Evolutionary conservation across 2,113 vertebrate genomes (phyloP).

Genomic region (Scartelaos histophorus): DNA sequence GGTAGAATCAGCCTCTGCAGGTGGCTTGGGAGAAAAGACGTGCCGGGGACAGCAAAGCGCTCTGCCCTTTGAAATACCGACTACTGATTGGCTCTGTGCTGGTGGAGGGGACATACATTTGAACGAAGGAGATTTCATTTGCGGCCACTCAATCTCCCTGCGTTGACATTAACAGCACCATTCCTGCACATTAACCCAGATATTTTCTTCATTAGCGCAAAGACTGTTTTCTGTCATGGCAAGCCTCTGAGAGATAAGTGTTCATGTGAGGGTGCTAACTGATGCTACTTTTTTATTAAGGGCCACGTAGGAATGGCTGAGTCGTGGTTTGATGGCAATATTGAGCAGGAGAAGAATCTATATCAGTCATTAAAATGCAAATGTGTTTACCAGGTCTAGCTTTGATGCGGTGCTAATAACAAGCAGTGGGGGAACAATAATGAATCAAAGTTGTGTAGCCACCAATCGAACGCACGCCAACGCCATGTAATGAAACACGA

Average conservation of each 20-base stretch:
- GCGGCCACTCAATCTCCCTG: slow-evolving; percentile 37
- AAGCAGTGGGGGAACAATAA: slow-evolving; percentile 61
- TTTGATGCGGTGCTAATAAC: slow-evolving; percentile 66
- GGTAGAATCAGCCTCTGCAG: slow-evolving; percentile 59
- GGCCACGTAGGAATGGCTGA: slow-evolving; percentile 19
- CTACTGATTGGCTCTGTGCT: slow-evolving; percentile 52
- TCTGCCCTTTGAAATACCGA: slow-evolving; percentile 39
- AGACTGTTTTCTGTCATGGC: slow-evolving; percentile 40
- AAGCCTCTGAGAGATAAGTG: slow-evolving; percentile 27
- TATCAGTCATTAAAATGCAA: slow-evolving; percentile 74
- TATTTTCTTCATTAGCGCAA: slow-evolving; percentile 62
- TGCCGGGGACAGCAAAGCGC: slow-evolving; percentile 29
- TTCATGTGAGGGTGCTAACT: slow-evolving; percentile 25
- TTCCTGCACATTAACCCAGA: slow-evolving; percentile 66
- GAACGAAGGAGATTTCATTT: slow-evolving; percentile 40
- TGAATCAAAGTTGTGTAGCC: slow-evolving; percentile 65
- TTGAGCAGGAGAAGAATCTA: slow-evolving; percentile 62
- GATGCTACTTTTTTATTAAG: slow-evolving; percentile 38
- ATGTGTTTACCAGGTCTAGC: slow-evolving; percentile 65
- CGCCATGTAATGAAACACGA: slow-evolving; percentile 64
- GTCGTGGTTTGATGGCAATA: slow-evolving; percentile 53
- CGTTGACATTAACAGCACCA: slow-evolving; percentile 60
- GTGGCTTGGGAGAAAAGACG: slow-evolving; percentile 44
- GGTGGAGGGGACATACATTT: slow-evolving; percentile 61
- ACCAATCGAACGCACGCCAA: slow-evolving; percentile 51